A percentile compares a stretch with the other conserved stretches of the same genome.
Evolutionary conservation across 1,140 invertebrate genomes (phyloP).

Genomic region (Meteorus sp.): DNA sequence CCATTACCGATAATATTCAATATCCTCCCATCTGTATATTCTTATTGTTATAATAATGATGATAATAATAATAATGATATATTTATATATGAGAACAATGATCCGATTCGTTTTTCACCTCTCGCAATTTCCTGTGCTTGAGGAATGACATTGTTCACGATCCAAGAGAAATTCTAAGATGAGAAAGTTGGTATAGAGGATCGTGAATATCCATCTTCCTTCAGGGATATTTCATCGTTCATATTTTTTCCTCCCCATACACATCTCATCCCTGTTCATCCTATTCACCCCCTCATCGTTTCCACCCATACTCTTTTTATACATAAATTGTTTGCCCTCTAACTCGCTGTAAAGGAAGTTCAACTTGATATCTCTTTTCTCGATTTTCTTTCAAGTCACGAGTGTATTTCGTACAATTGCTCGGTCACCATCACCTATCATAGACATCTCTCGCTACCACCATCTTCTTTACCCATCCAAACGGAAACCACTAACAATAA

Average conservation of each 20-base stretch:
- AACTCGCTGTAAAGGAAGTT: background rate
- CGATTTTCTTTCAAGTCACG: constrained; percentile 22
- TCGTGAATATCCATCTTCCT: constrained; percentile 8
- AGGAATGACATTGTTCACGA: constrained; percentile 9
- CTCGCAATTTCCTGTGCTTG: background rate
- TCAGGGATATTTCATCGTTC: constrained; percentile 5
- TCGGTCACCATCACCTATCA: background rate
- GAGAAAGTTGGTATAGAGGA: background rate
- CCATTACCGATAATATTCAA: background rate
- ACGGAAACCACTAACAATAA: constrained; percentile 11
- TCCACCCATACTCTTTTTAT: too few species aligned
- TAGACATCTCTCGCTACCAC: constrained; percentile 6
- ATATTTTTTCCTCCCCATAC: background rate
- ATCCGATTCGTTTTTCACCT: background rate
- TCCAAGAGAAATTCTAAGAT: background rate
- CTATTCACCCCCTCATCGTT: too few species aligned
- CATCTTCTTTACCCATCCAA: too few species aligned
- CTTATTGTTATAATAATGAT: background rate
- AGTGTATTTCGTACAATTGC: constrained; percentile 10
- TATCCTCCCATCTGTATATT: background rate
- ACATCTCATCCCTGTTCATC: too few species aligned
- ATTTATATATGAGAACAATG: background rate
- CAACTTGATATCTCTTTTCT: constrained; percentile 16
- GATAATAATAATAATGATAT: too few species aligned
- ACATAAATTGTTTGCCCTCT: too few species aligned